Evolutionary conservation across 2,797 vertebrate species (phyloP).

Genomic region (Tachyglossus aculeatus): DNA sequence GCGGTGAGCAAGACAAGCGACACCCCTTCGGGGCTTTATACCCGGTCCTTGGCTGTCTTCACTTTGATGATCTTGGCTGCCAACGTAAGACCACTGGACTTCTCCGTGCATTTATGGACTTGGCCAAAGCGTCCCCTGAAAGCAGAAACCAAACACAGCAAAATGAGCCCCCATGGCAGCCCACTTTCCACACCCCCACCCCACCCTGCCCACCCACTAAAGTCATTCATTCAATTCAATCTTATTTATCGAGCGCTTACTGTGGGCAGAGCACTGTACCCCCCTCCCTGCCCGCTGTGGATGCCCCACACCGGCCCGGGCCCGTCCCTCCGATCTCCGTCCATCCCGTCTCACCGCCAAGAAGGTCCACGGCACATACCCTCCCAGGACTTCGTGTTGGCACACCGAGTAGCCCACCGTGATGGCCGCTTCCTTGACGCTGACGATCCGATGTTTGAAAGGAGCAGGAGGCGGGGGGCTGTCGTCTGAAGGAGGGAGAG

Average conservation of each 20-base stretch:
- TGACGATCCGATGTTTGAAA: conserved; percentile 85
- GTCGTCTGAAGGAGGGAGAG: conserved; percentile 75
- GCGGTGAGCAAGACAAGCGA: no score
- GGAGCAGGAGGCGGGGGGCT: conserved; percentile 83
- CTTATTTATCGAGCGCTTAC: no score
- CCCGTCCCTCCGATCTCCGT: neutral
- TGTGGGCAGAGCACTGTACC: no score
- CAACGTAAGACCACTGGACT: conserved; percentile 79
- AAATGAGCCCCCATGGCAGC: neutral
- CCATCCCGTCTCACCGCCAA: rapidly evolving
- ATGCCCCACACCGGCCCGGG: neutral
- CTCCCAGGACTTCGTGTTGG: conserved; percentile 79
- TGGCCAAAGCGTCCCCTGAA: conserved; percentile 87
- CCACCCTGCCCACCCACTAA: no score
- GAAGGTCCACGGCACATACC: conserved; percentile 73
- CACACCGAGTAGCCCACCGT: conserved; percentile 75
- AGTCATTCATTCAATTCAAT: no score
- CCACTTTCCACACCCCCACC: no score
- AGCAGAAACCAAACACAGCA: conserved; percentile 26
- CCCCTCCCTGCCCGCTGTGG: neutral
- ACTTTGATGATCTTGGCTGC: conserved; percentile 90
- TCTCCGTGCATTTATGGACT: conserved; percentile 86
- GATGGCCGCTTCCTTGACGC: conserved; percentile 75
- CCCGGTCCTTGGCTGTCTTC: conserved; percentile 83
- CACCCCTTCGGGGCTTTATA: no score